Conservation (phyloP, 37 sponge, comb jelly and placozoan species). For the Hexactinellida sp. region DNA sequence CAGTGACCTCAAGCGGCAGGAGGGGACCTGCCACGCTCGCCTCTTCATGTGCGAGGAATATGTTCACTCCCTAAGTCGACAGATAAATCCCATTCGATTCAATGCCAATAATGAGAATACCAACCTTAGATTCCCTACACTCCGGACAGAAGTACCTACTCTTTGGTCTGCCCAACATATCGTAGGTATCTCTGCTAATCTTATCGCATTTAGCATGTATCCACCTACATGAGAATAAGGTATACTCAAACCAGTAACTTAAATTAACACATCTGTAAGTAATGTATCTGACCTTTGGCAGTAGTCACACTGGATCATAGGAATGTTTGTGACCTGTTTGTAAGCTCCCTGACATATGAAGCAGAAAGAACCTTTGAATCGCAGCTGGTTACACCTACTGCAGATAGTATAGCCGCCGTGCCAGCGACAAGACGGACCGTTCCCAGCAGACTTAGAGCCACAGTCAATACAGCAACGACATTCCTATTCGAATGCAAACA, state of each 20-base stretch:
- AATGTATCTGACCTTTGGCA: not conserved
- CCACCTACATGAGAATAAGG: not conserved
- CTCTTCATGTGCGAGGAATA: not conserved
- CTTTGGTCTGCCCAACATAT: not conserved
- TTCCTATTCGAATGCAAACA: not conserved
- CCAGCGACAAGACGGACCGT: slow-evolving; percentile 12
- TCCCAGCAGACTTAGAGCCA: not conserved
- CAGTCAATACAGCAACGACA: slow-evolving; percentile 3
- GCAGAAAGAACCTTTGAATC: not conserved
- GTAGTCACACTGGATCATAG: slow-evolving; percentile 17
- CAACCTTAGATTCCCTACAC: not conserved
- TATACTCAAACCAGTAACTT: not conserved
- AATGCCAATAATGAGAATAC: not conserved
- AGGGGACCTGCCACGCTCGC: not conserved
- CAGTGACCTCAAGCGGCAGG: not conserved
- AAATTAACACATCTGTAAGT: not conserved
- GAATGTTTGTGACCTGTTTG: not conserved
- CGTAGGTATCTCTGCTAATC: not conserved
- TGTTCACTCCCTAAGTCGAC: slow-evolving; percentile 1
- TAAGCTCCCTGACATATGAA: slow-evolving; percentile 14
- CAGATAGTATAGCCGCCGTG: not conserved
- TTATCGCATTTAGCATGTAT: slow-evolving; percentile 3
- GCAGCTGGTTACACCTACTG: slow-evolving; percentile 1
- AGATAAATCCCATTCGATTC: not conserved
- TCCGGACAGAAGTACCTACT: slow-evolving; percentile 7